Conservation (phyloP, 2,113 vertebrate genomes). For the Otolemur garnettii region DNA sequence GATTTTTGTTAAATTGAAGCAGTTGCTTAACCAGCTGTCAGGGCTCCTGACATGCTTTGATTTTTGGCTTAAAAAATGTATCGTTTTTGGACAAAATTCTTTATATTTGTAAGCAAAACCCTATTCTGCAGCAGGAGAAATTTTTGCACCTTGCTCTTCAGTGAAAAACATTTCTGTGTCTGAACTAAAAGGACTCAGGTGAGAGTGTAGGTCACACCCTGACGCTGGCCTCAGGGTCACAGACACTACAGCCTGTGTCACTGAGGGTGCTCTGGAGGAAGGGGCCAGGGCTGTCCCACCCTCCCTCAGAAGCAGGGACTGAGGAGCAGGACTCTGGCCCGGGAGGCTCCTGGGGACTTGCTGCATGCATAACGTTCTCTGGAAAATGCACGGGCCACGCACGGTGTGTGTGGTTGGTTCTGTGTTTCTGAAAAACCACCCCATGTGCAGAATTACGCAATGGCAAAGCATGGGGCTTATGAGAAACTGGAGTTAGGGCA, state of each 20-base stretch:
- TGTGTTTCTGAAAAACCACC: neutral
- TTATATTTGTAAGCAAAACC: neutral
- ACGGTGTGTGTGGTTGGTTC: rapidly evolving
- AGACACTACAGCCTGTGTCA: rapidly evolving
- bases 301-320: rapidly evolving
- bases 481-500: too few relatives aligned
- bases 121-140: neutral
- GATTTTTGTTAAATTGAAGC: neutral
- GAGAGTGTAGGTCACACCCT: rapidly evolving
- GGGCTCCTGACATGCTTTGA: neutral
- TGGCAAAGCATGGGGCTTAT: neutral
- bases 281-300: rapidly evolving
- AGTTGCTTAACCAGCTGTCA: neutral
- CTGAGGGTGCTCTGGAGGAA: rapidly evolving
- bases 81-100: neutral
- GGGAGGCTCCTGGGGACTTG: neutral
- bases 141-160: neutral
- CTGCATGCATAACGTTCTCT: rapidly evolving
- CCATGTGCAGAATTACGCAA: rapidly evolving
- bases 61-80: neutral
- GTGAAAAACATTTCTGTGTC: neutral
- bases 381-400: neutral
- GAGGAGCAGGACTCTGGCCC: too few relatives aligned
- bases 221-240: neutral
- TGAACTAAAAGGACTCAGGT: neutral